These are phyloP conservation scores for Eremobia ochroleuca DNA, from an alignment of 2,888 invertebrate genomes.

Conservation along the genomic window DNA sequence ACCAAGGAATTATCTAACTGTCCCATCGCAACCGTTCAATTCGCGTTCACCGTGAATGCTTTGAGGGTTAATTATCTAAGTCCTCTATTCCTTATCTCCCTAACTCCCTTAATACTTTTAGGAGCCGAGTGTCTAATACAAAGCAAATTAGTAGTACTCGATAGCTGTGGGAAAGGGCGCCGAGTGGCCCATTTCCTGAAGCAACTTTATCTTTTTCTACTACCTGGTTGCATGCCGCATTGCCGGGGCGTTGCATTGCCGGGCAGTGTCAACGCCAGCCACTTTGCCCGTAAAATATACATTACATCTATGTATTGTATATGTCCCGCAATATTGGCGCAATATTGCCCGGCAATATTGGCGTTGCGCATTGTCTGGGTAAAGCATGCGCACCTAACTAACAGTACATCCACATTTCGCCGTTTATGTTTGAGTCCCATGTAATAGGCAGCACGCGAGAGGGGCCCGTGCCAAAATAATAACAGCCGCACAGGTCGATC, in stretches of 20 bases:
- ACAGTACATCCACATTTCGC: not conserved
- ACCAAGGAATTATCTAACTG: slow-evolving; percentile 76
- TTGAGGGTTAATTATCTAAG: slow-evolving; percentile 83
- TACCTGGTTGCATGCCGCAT: too few species aligned
- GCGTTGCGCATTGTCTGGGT: not conserved
- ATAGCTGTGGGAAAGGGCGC: slow-evolving; percentile 83
- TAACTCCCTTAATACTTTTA: slow-evolving; percentile 77
- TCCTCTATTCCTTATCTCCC: slow-evolving; percentile 78
- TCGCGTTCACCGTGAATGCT: slow-evolving; percentile 79
- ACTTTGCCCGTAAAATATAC: too few species aligned
- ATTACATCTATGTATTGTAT: too few species aligned
- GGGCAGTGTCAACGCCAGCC: too few species aligned
- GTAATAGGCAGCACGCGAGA: not conserved
- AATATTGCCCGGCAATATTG: not conserved
- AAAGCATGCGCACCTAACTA: not conserved
- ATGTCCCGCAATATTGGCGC: too few species aligned
- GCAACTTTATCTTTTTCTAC: slow-evolving; percentile 84
- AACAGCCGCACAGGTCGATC: too few species aligned
- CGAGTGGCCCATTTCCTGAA: slow-evolving; percentile 85
- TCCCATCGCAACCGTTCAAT: slow-evolving; percentile 77
- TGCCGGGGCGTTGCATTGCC: too few species aligned
- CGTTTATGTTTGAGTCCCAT: not conserved
- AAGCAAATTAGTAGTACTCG: slow-evolving; percentile 87
- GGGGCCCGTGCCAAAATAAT: too few species aligned
- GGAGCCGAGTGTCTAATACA: slow-evolving; percentile 81